Evolutionary conservation across 2,113 vertebrate genomes (phyloP), one percentile per base, ranked within the genome.

Genomic region (Callopanchax toddi): DNA sequence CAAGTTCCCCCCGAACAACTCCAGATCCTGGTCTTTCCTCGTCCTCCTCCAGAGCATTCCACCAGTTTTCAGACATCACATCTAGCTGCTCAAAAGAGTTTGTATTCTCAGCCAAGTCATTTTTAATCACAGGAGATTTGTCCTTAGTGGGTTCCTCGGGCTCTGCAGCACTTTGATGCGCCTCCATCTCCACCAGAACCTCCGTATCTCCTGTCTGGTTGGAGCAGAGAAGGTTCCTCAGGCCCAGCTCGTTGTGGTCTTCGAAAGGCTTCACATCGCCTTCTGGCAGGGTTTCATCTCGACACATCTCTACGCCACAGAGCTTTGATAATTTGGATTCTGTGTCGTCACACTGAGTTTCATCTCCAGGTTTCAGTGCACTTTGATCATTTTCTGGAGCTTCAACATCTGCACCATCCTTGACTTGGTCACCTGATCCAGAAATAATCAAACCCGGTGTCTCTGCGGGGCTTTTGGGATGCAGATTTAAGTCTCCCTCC

Each of bases 201-300:
- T 70, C 82, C 1, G 73, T 71, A 20, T 81, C 74, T 36, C 87
- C 74, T 3, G 32, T 50, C 20, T 75, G 60, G 0, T 91, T 84
- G 23, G 78, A 79, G 63, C 75, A 91, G 40, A 60, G 78, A 42
- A 91, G 78, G 70, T 88, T 87, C 70, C 88, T 87, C 52, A 91
- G 75, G 26, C 89, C 90, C 16, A 92, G 69, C 78, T 93, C 90
- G 29, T 89, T 92, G 48, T 85, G 79, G 60, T 91, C 21, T 78
- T 60, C 65, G 39, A 26, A 45, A 37, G 49, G 21, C n/a, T 51
- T 64, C 25, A 48, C 71, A 21, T 69, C 74, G 13, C 67, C n/a
- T 26, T 60, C 72, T 42, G 76, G 18, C 4, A 3, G 36, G 13
- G 23, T 48, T 39, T 71, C 60, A 29, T 65, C 63, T 10, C 25